A percentile compares a stretch with the other conserved stretches of the same genome.
Conservation (phyloP, 2,113 vertebrate species). For the Tenebrosternarchus preto region DNA sequence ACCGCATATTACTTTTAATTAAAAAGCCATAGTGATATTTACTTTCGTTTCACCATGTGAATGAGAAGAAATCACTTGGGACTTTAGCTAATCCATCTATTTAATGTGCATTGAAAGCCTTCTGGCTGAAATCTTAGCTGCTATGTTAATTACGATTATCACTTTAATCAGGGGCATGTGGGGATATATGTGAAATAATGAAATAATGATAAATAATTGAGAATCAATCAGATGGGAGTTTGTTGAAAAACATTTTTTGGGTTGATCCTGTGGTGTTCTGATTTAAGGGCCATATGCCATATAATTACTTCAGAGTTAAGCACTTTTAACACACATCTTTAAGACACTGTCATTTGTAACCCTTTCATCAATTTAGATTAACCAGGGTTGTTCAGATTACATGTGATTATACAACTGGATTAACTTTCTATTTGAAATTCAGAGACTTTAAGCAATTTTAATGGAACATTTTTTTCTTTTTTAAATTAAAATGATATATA, state of each 20-base stretch:
- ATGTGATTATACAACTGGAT: too few species aligned
- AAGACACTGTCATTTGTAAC: too few species aligned
- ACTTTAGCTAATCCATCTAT: constrained; percentile 63
- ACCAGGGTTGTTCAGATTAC: too few species aligned
- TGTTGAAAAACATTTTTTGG: neutral
- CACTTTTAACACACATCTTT: too few species aligned
- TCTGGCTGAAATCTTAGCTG: constrained; percentile 58
- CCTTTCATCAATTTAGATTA: too few species aligned
- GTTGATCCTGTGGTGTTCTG: neutral
- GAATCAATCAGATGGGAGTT: constrained; percentile 14
- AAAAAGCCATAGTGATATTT: constrained; percentile 63
- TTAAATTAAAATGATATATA: too few species aligned
- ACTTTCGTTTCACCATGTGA: constrained; percentile 54
- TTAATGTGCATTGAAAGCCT: constrained; percentile 65
- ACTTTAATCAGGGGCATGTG: constrained; percentile 58
- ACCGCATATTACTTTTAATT: constrained; percentile 53
- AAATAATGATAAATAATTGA: constrained; percentile 55
- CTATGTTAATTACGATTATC: constrained; percentile 66
- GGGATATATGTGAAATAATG: constrained; percentile 55
- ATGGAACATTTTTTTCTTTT: too few species aligned
- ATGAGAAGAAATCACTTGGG: constrained; percentile 53
- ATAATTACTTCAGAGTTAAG: neutral
- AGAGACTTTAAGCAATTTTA: too few species aligned
- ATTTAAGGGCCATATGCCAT: neutral
- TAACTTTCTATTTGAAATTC: too few species aligned